Percentiles rank a stretch among this genome's conserved stretches.
Evolutionary conservation across 2,888 invertebrate genomes (phyloP).

Genomic region (Acleris holmiana): DNA sequence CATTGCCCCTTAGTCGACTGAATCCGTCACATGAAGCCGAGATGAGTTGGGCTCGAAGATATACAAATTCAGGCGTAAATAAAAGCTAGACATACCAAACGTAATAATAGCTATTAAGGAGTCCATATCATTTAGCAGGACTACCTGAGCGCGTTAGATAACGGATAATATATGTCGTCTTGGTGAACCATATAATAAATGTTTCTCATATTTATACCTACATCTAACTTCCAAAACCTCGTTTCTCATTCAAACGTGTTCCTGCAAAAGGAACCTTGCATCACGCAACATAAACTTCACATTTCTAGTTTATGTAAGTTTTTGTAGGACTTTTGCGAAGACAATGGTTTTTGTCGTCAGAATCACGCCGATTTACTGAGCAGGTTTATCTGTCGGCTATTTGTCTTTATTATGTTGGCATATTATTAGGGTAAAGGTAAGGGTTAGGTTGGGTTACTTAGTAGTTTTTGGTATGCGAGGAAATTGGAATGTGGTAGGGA

Average conservation of each 20-base stretch:
- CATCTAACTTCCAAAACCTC: neutral
- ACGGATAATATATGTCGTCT: slow-evolving; percentile 16
- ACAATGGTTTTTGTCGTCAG: slow-evolving; percentile 9
- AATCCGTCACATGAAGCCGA: no score
- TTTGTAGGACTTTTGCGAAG: neutral
- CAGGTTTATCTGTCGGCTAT: slow-evolving; percentile 23
- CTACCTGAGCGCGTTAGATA: slow-evolving; percentile 17
- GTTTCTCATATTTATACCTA: slow-evolving; percentile 16
- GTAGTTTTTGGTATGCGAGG: neutral
- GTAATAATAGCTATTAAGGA: slow-evolving; percentile 11
- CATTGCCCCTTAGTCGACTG: no score
- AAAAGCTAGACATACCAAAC: neutral
- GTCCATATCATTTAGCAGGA: slow-evolving; percentile 24
- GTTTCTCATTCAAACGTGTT: neutral
- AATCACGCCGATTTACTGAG: slow-evolving; percentile 29
- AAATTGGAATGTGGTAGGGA: neutral
- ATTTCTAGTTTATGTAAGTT: neutral
- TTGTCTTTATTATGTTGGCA: slow-evolving; percentile 32
- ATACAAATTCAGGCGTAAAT: neutral
- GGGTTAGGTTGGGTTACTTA: slow-evolving; percentile 1
- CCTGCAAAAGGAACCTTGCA: neutral
- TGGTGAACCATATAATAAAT: slow-evolving; percentile 24
- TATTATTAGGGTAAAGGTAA: slow-evolving; percentile 27
- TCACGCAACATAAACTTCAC: neutral
- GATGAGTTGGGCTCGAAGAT: no score